Percentiles rank a stretch among this genome's conserved stretches.
Conservation (phyloP, 2,888 invertebrate species). For the Drosophila maculinotata region DNA sequence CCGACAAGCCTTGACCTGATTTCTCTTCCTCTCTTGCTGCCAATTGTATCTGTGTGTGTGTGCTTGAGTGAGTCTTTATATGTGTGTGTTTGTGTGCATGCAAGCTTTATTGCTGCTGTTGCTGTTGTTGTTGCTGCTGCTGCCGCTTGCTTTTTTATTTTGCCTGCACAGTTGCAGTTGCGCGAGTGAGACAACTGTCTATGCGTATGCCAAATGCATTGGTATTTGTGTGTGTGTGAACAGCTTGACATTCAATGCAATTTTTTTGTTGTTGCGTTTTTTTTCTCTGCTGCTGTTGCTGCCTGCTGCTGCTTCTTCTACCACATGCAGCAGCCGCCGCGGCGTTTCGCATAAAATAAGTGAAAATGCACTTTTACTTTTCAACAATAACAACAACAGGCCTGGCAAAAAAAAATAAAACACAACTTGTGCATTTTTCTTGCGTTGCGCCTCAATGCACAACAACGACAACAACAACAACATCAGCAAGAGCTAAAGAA, state of each 20-base stretch:
- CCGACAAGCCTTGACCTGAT: constrained; percentile 85
- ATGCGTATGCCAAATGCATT: constrained; percentile 20
- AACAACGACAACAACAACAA: constrained; percentile 46
- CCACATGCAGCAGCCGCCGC: constrained; percentile 39
- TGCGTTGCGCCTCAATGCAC: constrained; percentile 64
- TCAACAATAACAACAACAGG: constrained; percentile 56
- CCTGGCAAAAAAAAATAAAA: constrained; percentile 15
- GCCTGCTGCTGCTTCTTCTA: constrained; percentile 35
- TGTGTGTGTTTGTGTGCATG: constrained; percentile 54
- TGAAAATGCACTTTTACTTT: constrained; percentile 85
- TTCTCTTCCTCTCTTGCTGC: constrained; percentile 85
- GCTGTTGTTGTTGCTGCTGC: constrained; percentile 31
- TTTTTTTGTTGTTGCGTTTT: constrained; percentile 45
- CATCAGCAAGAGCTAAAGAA: constrained; percentile 67
- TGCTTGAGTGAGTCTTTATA: constrained; percentile 21
- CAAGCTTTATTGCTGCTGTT: constrained; percentile 49
- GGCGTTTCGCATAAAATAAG: constrained; percentile 80
- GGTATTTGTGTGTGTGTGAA: constrained; percentile 52
- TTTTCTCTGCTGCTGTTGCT: constrained; percentile 7
- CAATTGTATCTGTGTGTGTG: constrained; percentile 54
- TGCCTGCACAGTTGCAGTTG: constrained; percentile 55
- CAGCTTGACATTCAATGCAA: constrained; percentile 81
- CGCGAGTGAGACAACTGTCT: constrained; percentile 55
- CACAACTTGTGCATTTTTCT: constrained; percentile 64
- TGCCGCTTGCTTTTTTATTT: constrained; percentile 47